Conservation (phyloP, 1,140 invertebrate genomes). For the Monochamus saltuarius region DNA sequence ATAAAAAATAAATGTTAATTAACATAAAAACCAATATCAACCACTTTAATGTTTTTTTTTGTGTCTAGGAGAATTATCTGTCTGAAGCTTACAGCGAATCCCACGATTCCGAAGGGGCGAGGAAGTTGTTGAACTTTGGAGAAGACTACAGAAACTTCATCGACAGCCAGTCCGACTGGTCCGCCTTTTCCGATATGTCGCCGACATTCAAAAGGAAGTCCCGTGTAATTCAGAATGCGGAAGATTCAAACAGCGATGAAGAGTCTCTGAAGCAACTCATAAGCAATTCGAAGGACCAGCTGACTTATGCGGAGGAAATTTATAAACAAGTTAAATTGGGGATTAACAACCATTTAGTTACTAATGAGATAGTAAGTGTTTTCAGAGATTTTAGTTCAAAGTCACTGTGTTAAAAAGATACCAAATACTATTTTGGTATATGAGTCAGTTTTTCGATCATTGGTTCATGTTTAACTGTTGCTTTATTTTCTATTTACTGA, state of each 20-base stretch:
- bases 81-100: constrained; percentile 89
- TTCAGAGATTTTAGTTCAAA: not conserved
- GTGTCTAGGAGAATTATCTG: constrained; percentile 81
- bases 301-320: constrained; percentile 42
- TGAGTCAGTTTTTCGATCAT: too few species aligned
- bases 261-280: constrained; percentile 44
- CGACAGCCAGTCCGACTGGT: constrained; percentile 82
- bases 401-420: too few species aligned
- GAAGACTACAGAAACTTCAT: constrained; percentile 88
- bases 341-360: constrained; percentile 40
- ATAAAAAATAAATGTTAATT: too few species aligned
- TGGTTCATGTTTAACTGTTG: too few species aligned
- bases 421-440: too few species aligned
- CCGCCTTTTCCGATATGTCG: constrained; percentile 63
- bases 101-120: constrained; percentile 81
- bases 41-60: too few species aligned
- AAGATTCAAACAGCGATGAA: constrained; percentile 46
- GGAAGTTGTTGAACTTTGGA: constrained; percentile 80
- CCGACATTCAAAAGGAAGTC: constrained; percentile 51
- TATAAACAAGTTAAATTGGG: constrained; percentile 44
- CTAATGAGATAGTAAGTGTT: constrained; percentile 45
- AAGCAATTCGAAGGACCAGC: constrained; percentile 41
- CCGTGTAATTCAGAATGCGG: constrained; percentile 27
- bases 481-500: too few species aligned
- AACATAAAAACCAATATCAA: too few species aligned